Evolutionary conservation across 2,113 vertebrate genomes (phyloP).

Genomic region (Bungarus multicinctus): DNA sequence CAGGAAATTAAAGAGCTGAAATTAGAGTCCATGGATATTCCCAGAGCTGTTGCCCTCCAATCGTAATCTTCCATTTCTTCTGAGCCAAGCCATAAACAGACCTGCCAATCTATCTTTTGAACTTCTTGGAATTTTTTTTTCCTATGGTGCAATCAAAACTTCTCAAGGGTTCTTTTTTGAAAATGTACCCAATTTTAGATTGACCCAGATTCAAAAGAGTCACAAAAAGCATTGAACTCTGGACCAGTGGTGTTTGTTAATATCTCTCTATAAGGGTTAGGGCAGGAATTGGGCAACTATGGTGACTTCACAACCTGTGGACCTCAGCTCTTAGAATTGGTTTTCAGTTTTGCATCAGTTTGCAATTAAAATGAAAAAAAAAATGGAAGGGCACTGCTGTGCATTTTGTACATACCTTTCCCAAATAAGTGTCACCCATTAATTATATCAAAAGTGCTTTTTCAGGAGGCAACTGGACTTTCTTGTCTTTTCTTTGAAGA

Average conservation of each 20-base stretch:
- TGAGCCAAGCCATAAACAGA: constrained; percentile 54
- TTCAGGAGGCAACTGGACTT: too few relatives aligned
- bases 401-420: background rate
- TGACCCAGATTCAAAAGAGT: too few relatives aligned
- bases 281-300: too few relatives aligned
- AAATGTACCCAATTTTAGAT: too few relatives aligned
- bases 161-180: background rate
- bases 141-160: constrained; percentile 63
- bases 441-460: too few relatives aligned
- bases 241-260: too few relatives aligned
- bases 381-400: background rate
- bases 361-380: background rate
- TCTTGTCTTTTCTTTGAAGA: too few relatives aligned
- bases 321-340: background rate
- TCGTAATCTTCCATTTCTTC: background rate
- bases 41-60: background rate
- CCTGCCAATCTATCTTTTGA: constrained; percentile 57
- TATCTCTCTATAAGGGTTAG: too few relatives aligned
- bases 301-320: too few relatives aligned
- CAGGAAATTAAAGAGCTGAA: background rate
- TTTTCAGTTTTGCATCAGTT: background rate
- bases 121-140: constrained; percentile 59
- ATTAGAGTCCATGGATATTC: background rate
- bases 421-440: background rate
- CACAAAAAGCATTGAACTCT: too few relatives aligned